phyloP scores from a whole-genome alignment of 1,140 invertebrate species.

The Caerostris darwini region DNA sequence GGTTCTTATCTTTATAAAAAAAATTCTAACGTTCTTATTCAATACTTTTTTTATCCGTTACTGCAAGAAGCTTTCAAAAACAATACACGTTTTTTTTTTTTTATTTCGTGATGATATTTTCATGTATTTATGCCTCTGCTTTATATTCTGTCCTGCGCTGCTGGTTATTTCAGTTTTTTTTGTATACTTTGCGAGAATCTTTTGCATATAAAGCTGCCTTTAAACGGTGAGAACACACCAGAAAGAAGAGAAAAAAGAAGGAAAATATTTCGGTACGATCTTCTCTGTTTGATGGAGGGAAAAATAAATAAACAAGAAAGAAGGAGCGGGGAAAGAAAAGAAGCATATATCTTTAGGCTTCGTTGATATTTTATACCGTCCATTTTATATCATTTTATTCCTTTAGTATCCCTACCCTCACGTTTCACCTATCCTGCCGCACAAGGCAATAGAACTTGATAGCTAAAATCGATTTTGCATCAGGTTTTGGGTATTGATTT shows the following conservation, averaged over 20 bases:
- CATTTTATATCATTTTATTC: constrained; percentile 33
- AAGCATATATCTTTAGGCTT: constrained; percentile 9
- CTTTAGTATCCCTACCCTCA: background rate
- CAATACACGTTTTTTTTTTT: too few relatives aligned
- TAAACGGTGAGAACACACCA: background rate
- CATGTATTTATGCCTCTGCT: background rate
- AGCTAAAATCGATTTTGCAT: constrained; percentile 24
- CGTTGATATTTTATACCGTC: constrained; percentile 1
- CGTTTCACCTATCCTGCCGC: background rate
- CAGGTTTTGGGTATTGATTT: background rate
- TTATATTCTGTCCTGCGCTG: background rate
- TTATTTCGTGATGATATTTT: background rate
- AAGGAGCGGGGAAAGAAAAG: background rate
- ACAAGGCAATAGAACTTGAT: constrained; percentile 16
- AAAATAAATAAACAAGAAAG: background rate
- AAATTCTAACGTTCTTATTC: background rate
- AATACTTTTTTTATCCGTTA: background rate
- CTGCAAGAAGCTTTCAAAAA: background rate
- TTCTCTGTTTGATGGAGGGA: background rate
- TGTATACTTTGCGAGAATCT: background rate
- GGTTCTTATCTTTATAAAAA: background rate
- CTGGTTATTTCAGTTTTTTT: background rate
- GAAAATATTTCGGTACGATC: background rate
- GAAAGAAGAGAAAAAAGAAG: background rate
- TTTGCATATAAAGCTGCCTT: background rate